Evolutionary conservation across 2,888 invertebrate species (phyloP), one percentile per base, ranked within the genome.

Genomic region (Seladonia tumulorum): DNA sequence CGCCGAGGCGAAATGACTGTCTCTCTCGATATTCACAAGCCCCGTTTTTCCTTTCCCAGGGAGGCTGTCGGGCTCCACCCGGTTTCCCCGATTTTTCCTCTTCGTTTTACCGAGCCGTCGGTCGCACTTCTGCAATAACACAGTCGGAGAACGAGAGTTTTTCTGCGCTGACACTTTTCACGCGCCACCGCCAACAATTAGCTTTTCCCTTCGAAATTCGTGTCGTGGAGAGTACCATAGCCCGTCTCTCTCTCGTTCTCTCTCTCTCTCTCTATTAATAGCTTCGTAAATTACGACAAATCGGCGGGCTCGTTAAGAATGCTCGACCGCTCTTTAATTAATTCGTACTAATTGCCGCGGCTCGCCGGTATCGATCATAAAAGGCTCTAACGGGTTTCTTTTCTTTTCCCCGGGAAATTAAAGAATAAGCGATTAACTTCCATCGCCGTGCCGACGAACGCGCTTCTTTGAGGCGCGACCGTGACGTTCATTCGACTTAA

Each of bases 161-260:
- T 79, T 57, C 73, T n/a, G 72, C 72, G 35, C 60, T 35, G 78
- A 76, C 81, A 78, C 78, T 68, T 76, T 74, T 80, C 53, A 29
- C 77, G 10, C 70, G 70, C 45, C 47, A 66, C 70, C 42, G 49
- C 75, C 68, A 82, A 89, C 87, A 82, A 87, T 87, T 85, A 79
- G 60, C 82, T 35, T 72, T 80, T 66, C 42, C 29, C 16, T 68
- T 70, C 29, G 29, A 25, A 71, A 70, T 45, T 47, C 57, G 25
- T 49, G 72, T 35, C 18, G 18, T 7, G 5, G 29, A 0, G 22
- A 45, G 7, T 73, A 29, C 63, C 29, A 22, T 14, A 49, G 39
- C 25, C 29, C 42, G 16, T 5, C 29, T 14, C 25, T 29, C 60
- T 63, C 29, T 29, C 25, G 12, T 12, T 25, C 1, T 57, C 3